Conservation (phyloP, 2,797 vertebrate species). For the Enteromius fasciolatus region DNA sequence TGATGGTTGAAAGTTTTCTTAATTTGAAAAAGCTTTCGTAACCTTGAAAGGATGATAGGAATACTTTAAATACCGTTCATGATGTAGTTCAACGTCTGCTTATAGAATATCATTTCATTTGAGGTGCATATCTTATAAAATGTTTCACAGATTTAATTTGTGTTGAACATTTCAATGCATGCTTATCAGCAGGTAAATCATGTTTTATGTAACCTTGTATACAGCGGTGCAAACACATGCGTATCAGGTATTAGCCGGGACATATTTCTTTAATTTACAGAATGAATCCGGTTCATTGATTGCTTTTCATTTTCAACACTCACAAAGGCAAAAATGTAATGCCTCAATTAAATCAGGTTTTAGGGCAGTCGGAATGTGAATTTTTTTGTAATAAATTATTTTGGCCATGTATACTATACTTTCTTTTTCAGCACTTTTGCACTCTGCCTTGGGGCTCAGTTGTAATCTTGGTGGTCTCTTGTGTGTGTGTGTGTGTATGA, state of each 20-base stretch:
- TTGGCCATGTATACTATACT: too few relatives aligned
- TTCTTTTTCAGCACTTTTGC: neutral
- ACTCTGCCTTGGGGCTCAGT: neutral
- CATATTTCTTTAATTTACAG: neutral
- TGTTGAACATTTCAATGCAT: neutral
- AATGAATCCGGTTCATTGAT: neutral
- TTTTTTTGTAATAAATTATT: neutral
- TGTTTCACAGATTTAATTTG: neutral
- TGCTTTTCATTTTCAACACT: neutral
- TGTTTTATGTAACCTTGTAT: neutral
- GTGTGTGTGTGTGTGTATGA: constrained; percentile 32
- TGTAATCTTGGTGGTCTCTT: neutral
- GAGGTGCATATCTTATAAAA: neutral
- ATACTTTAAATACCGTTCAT: neutral
- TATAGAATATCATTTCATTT: constrained; percentile 12
- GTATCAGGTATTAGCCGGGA: neutral
- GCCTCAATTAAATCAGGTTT: neutral
- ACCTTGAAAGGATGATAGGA: neutral
- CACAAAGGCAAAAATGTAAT: neutral
- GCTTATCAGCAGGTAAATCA: neutral
- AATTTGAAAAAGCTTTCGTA: neutral
- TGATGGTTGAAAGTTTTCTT: constrained; percentile 11
- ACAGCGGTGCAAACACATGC: neutral
- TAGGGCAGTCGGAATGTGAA: neutral
- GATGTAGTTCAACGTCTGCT: neutral